These are phyloP conservation scores for Drosophila paracracens DNA, from an alignment of 2,888 invertebrate genomes.

Conservation along the genomic window DNA sequence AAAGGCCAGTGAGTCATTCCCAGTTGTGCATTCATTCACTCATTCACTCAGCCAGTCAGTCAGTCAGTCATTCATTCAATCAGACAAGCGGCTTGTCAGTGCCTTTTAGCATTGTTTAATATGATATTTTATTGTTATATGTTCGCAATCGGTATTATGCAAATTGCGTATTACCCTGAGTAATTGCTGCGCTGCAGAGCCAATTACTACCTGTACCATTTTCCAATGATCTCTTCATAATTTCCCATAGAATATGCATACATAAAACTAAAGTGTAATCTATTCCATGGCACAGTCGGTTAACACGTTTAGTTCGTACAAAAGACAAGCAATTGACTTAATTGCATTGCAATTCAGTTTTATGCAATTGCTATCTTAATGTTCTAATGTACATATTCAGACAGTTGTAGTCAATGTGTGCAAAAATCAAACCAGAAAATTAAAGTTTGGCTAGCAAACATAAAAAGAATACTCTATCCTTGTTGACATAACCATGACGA, in stretches of 20 bases:
- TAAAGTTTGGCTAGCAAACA: background rate
- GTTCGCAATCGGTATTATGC: constrained; percentile 65
- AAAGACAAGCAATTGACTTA: constrained; percentile 14
- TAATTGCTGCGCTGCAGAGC: constrained; percentile 59
- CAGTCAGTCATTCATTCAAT: constrained; percentile 18
- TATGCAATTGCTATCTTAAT: constrained; percentile 22
- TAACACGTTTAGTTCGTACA: constrained; percentile 7
- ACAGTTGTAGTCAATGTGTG: background rate
- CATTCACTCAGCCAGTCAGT: constrained; percentile 9
- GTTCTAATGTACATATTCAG: constrained; percentile 9
- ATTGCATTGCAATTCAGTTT: constrained; percentile 3
- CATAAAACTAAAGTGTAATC: constrained; percentile 8
- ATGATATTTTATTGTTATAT: constrained; percentile 78
- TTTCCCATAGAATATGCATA: constrained; percentile 6
- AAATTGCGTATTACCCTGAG: constrained; percentile 67
- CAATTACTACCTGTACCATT: constrained; percentile 34
- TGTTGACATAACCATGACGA: background rate
- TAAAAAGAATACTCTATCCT: background rate
- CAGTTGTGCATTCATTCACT: constrained; percentile 4
- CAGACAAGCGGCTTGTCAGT: constrained; percentile 14
- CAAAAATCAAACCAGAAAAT: background rate
- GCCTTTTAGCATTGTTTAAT: constrained; percentile 63
- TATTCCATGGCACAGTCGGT: background rate
- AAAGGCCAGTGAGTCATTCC: constrained; percentile 62
- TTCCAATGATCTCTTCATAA: constrained; percentile 18